Evolutionary conservation across 2,888 invertebrate species (phyloP).

Genomic region (Megaustenia siamemsis): DNA sequence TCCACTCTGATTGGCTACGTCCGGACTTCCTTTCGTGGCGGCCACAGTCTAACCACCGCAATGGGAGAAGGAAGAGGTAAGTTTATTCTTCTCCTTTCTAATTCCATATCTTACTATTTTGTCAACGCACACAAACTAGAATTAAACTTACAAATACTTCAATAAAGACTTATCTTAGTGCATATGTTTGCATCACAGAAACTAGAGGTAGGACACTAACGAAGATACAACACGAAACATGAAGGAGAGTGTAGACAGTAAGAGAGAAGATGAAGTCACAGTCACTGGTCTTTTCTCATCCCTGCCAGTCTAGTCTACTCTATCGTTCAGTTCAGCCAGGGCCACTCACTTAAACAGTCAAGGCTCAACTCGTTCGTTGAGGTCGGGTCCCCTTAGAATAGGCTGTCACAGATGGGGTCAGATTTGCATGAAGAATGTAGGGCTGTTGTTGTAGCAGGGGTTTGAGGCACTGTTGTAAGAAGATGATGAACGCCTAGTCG

Average conservation of each 20-base stretch:
- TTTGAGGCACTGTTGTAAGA: no score
- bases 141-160: neutral
- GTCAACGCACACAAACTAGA: neutral
- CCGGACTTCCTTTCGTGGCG: conserved; percentile 48
- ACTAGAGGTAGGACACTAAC: neutral
- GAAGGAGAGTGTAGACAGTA: no score
- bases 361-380: neutral
- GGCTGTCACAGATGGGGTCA: neutral
- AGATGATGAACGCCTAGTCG: no score
- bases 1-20: conserved; percentile 26
- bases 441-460: no score
- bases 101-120: neutral
- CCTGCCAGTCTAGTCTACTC: no score
- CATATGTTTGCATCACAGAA: neutral
- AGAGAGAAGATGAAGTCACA: no score
- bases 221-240: conserved; percentile 1
- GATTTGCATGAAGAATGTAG: no score
- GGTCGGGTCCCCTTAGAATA: conserved; percentile 36
- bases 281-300: no score
- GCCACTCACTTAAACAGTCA: no score
- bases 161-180: no score
- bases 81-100: neutral
- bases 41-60: conserved; percentile 37
- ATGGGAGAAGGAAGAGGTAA: conserved; percentile 50
- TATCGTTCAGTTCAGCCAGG: no score